Evolutionary conservation across 37 sponge, comb jelly and placozoan species (phyloP), one percentile per base, ranked within the genome.

Genomic region (Corticium candelabrum): DNA sequence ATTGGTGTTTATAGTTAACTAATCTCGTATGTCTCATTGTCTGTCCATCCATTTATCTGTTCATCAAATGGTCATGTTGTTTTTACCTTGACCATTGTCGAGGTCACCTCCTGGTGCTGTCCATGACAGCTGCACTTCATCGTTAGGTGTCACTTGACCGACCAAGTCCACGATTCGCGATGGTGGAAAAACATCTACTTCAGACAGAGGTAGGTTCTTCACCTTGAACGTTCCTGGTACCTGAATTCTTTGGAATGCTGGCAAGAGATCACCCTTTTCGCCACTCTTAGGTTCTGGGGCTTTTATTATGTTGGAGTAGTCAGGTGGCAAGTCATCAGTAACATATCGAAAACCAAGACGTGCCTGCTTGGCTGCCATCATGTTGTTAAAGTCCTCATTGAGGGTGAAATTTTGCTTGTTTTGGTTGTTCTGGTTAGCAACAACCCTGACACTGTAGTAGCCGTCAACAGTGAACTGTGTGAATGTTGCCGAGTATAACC

Each of bases 401-500:
- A 21, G 15, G 62, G 62, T 50, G n/a, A n/a, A n/a, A n/a, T n/a
- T n/a, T n/a, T n/a, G n/a, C n/a, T n/a, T n/a, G n/a, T n/a, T n/a
- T n/a, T n/a, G n/a, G n/a, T n/a, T n/a, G n/a, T n/a, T n/a, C n/a
- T n/a, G n/a, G n/a, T n/a, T n/a, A 21, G 62, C 62, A 50, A 50
- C 21, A 11, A 50, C 62, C 62, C 21, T 50, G 4, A 76, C 67
- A 68, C 27, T 76, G 68, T 76, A 76, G 7, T 29, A 15, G 5
- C 77, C 77, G 29, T 56, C 32, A 11, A 5, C 68, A 11, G 27
- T 76, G 67, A 35, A 76, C 67, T 76, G 67, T n/a, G 77, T 35
- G 67, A 76, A 76, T 15, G 67, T 68, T 11, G 67, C 77, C 62
- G 77, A 62, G 67, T 76, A 76, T 5, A 76, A 4, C 27, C 77